phyloP scores from a whole-genome alignment of 2,113 vertebrate species.

The Sisor rabdophorus region DNA sequence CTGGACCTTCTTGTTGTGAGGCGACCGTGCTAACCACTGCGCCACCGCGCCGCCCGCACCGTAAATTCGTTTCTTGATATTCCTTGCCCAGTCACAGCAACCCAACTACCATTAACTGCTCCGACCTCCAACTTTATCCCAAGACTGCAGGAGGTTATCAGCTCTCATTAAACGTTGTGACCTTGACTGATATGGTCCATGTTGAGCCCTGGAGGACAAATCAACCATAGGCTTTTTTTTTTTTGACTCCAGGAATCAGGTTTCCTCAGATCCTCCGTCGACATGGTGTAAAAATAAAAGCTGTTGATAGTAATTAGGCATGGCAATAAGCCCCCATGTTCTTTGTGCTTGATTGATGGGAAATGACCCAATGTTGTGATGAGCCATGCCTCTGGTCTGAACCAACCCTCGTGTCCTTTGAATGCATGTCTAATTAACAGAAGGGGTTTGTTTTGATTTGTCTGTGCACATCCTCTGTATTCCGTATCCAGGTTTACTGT shows the following conservation, averaged over 20 bases:
- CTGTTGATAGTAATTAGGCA: slow-evolving; percentile 49
- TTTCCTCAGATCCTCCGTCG: neutral
- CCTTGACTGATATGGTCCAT: slow-evolving; percentile 13
- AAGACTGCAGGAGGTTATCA: slow-evolving; percentile 2
- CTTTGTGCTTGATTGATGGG: slow-evolving; percentile 43
- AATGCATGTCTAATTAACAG: slow-evolving; percentile 10
- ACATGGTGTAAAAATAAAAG: slow-evolving; percentile 33
- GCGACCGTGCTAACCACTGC: too few relatives aligned
- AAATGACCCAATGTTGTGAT: slow-evolving; percentile 30
- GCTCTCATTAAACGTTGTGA: slow-evolving; percentile 18
- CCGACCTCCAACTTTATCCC: neutral
- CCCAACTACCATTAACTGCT: too few relatives aligned
- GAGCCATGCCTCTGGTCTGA: slow-evolving; percentile 21
- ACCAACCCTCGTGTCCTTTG: slow-evolving; percentile 5
- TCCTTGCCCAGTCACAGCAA: neutral
- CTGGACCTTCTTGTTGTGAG: too few relatives aligned
- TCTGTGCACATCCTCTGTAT: slow-evolving; percentile 29
- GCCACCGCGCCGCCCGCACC: too few relatives aligned
- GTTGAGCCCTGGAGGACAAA: slow-evolving; percentile 42
- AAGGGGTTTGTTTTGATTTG: slow-evolving; percentile 39
- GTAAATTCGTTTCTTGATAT: neutral
- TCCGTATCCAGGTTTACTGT: slow-evolving; percentile 24
- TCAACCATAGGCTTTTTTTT: neutral
- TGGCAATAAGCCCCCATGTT: slow-evolving; percentile 34
- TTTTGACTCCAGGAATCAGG: slow-evolving; percentile 8